These are phyloP conservation scores for Tragopan temminckii DNA, from an alignment of 2,797 vertebrate genomes.

Conservation along the genomic window DNA sequence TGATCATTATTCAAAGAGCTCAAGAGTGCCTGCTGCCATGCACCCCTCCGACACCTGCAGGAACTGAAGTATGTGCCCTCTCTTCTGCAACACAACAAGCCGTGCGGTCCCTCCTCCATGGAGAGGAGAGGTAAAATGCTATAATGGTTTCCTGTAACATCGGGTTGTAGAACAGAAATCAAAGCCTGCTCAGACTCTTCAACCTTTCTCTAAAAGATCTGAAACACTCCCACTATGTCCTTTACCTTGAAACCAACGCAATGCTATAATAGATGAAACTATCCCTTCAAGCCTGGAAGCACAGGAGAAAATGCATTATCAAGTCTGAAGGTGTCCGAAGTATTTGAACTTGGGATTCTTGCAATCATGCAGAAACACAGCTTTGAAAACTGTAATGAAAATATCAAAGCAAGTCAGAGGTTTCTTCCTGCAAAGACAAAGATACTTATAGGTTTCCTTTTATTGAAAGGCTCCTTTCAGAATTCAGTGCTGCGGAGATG, in stretches of 20 bases:
- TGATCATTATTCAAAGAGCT: background rate
- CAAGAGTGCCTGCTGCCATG: background rate
- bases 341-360: conserved; percentile 30
- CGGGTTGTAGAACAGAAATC: conserved; percentile 29
- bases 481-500: conserved; percentile 33
- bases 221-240: background rate
- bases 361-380: conserved; percentile 49
- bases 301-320: background rate
- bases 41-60: background rate
- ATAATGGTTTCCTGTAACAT: conserved; percentile 7
- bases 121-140: conserved; percentile 9
- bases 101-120: background rate
- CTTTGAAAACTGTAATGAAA: conserved; percentile 54
- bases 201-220: conserved; percentile 40
- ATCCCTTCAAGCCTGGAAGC: background rate
- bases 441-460: conserved; percentile 21
- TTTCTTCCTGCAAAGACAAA: conserved; percentile 70
- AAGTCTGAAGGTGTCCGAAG: conserved; percentile 23
- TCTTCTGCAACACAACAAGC: conserved; percentile 2
- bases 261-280: conserved; percentile 19
- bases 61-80: background rate
- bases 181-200: conserved; percentile 22
- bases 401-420: conserved; percentile 48
- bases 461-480: conserved; percentile 26
- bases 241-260: conserved; percentile 31